Evolutionary conservation across 2,113 vertebrate genomes (phyloP).

Genomic region (Rhinolophus ferrumequinum): DNA sequence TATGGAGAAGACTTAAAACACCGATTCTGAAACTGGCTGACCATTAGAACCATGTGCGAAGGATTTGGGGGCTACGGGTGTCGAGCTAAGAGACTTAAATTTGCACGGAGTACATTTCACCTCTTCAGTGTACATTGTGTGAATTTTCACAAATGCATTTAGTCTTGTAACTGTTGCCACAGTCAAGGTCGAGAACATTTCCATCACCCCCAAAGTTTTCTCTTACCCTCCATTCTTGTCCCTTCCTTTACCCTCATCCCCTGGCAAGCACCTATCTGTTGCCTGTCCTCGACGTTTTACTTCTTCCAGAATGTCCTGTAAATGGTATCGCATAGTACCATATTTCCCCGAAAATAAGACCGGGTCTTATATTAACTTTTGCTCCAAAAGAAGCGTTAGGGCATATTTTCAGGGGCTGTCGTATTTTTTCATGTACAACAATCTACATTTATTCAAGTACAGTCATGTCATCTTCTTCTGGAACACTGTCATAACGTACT

Average conservation of each 20-base stretch:
- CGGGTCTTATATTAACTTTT: too few species aligned
- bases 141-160: neutral
- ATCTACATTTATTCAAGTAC: too few species aligned
- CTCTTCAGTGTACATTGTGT: neutral
- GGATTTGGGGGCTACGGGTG: accelerated
- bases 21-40: neutral
- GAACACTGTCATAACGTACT: too few species aligned
- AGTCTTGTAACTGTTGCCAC: neutral
- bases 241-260: neutral
- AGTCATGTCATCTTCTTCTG: too few species aligned
- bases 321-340: too few species aligned
- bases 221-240: too few species aligned
- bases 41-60: accelerated
- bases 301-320: neutral
- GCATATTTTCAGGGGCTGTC: too few species aligned
- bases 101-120: neutral
- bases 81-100: accelerated
- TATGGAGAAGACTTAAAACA: too few species aligned
- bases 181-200: neutral
- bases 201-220: neutral
- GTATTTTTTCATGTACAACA: too few species aligned
- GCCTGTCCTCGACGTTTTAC: neutral
- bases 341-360: too few species aligned
- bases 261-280: too few species aligned
- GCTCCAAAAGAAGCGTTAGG: too few species aligned